These are phyloP conservation scores for Isichthys henryi DNA, from an alignment of 2,113 vertebrate genomes.

Conservation along the genomic window DNA sequence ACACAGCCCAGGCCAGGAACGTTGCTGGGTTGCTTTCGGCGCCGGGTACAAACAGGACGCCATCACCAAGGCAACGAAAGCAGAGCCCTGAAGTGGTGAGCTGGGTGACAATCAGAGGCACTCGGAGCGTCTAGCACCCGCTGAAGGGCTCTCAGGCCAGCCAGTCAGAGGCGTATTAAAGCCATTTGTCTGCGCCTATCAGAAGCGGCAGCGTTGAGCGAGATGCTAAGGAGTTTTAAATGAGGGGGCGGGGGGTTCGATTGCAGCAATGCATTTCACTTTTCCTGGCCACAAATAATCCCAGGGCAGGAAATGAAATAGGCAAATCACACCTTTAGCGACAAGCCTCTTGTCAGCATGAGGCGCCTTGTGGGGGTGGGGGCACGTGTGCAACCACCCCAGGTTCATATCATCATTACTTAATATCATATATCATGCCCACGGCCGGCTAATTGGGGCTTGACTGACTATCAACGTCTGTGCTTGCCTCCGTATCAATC, in stretches of 20 bases:
- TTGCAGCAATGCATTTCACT: slow-evolving; percentile 41
- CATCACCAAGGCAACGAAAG: slow-evolving; percentile 82
- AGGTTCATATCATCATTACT: background rate
- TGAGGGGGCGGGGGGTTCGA: slow-evolving; percentile 46
- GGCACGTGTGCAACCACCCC: background rate
- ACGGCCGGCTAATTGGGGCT: slow-evolving; percentile 23
- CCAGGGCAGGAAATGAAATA: slow-evolving; percentile 36
- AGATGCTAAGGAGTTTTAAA: slow-evolving; percentile 81
- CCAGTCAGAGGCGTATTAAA: slow-evolving; percentile 82
- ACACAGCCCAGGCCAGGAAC: background rate
- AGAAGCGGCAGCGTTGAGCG: slow-evolving; percentile 81
- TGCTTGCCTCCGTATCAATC: slow-evolving; percentile 6
- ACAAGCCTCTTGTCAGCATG: background rate
- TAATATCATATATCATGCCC: slow-evolving; percentile 24
- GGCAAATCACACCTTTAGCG: background rate
- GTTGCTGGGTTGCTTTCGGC: background rate
- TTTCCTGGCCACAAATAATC: slow-evolving; percentile 50
- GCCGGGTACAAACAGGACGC: slow-evolving; percentile 66
- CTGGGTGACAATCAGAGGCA: slow-evolving; percentile 88
- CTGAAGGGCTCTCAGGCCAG: slow-evolving; percentile 78
- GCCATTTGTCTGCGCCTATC: slow-evolving; percentile 84
- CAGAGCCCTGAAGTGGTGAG: slow-evolving; percentile 73
- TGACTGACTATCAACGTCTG: slow-evolving; percentile 35
- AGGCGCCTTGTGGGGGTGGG: background rate
- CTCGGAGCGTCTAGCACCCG: slow-evolving; percentile 81